phyloP scores from a whole-genome alignment of 2,888 invertebrate species.

The Mythimna impura region DNA sequence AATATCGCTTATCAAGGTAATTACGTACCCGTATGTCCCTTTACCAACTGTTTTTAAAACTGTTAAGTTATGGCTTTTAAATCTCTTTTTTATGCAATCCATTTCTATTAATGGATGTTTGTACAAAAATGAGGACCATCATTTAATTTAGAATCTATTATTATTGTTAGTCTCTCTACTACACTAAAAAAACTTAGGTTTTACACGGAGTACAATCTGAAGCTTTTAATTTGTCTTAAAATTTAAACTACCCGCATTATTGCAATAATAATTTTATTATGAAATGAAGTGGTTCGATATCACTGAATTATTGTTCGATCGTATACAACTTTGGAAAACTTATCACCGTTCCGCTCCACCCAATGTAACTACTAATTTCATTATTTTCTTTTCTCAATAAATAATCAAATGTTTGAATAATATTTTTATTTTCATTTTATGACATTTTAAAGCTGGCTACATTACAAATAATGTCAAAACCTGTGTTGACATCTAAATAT shows the following conservation, averaged over 20 bases:
- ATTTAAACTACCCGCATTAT: constrained; percentile 34
- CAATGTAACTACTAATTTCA: no score
- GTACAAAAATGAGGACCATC: neutral
- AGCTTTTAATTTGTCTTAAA: neutral
- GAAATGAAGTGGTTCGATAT: neutral
- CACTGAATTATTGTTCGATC: neutral
- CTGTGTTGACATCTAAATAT: constrained; percentile 1
- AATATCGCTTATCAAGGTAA: neutral
- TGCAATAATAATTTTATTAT: neutral
- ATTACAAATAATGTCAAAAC: constrained; percentile 24
- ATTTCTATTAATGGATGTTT: constrained; percentile 65
- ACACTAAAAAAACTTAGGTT: neutral
- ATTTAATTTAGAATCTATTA: neutral
- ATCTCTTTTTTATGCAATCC: constrained; percentile 78
- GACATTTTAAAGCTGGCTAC: neutral
- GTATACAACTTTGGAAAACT: no score
- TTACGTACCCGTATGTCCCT: constrained; percentile 90
- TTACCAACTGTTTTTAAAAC: constrained; percentile 88
- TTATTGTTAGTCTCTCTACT: neutral
- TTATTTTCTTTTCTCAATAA: no score
- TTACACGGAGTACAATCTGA: neutral
- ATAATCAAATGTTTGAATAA: neutral
- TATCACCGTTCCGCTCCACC: no score
- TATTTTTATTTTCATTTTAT: no score
- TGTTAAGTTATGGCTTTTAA: constrained; percentile 75